Evolutionary conservation across 2,113 vertebrate species (phyloP).

Genomic region (Dromas ardeola): DNA sequence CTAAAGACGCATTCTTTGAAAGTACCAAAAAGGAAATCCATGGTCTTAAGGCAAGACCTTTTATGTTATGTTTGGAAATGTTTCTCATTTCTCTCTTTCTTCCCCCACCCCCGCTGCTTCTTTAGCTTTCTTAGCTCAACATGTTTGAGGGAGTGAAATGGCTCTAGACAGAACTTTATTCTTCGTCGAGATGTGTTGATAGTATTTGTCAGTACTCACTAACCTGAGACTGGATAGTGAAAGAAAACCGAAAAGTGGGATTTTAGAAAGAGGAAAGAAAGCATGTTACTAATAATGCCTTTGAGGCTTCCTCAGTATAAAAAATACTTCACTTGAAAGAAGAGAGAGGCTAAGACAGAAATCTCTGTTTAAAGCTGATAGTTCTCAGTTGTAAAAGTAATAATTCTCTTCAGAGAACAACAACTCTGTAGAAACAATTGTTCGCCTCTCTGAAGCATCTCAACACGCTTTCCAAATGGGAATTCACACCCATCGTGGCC

Average conservation of each 20-base stretch:
- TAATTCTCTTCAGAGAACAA: constrained; percentile 38
- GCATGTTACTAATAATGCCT: constrained; percentile 43
- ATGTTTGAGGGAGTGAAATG: constrained; percentile 56
- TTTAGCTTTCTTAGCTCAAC: constrained; percentile 43
- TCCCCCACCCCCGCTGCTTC: not conserved
- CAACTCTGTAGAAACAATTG: not conserved
- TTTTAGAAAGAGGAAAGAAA: constrained; percentile 42
- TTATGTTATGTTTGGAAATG: constrained; percentile 79
- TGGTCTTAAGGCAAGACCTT: constrained; percentile 79
- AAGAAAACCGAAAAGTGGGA: constrained; percentile 33
- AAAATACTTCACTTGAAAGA: not conserved
- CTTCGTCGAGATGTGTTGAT: constrained; percentile 57
- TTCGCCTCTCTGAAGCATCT: constrained; percentile 14
- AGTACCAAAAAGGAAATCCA: constrained; percentile 84
- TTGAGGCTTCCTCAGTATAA: constrained; percentile 21
- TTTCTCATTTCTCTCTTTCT: constrained; percentile 56
- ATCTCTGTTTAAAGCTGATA: not conserved
- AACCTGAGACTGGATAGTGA: constrained; percentile 44
- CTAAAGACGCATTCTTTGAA: constrained; percentile 83
- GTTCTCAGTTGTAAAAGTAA: constrained; percentile 8
- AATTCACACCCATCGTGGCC: not conserved
- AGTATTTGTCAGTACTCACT: constrained; percentile 65
- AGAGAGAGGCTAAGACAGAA: constrained; percentile 29
- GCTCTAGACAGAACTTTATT: constrained; percentile 58
- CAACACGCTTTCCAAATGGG: not conserved